A percentile compares a stretch with the other conserved stretches of the same genome.
phyloP scores from a whole-genome alignment of 2,888 invertebrate species.

The Aelia acuminata region DNA sequence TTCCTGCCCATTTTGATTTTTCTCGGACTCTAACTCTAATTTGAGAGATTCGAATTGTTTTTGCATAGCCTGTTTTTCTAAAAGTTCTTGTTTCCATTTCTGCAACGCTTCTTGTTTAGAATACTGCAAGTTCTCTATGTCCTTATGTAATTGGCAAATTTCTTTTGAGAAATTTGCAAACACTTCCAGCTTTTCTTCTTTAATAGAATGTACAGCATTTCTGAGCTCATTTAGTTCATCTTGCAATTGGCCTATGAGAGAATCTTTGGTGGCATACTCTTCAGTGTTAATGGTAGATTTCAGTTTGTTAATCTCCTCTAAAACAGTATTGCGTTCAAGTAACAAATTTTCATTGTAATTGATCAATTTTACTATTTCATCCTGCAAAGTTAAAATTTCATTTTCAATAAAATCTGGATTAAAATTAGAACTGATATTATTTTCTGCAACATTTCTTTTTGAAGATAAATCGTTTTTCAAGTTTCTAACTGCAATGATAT shows the following conservation, averaged over 20 bases:
- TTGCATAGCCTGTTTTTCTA: constrained; percentile 64
- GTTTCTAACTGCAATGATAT: constrained; percentile 56
- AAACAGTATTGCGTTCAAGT: constrained; percentile 67
- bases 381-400: constrained; percentile 66
- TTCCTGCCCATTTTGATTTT: constrained; percentile 57
- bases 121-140: constrained; percentile 45
- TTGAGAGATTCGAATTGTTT: constrained; percentile 63
- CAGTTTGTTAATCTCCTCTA: constrained; percentile 61
- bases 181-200: constrained; percentile 50
- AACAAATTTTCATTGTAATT: constrained; percentile 66
- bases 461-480: constrained; percentile 60
- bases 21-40: constrained; percentile 68
- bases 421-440: not conserved
- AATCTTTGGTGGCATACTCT: constrained; percentile 57
- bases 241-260: constrained; percentile 9
- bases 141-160: constrained; percentile 52
- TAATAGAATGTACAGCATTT: constrained; percentile 38
- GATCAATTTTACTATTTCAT: constrained; percentile 66
- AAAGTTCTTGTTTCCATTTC: constrained; percentile 67
- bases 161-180: constrained; percentile 51
- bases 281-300: constrained; percentile 17
- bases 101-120: constrained; percentile 66
- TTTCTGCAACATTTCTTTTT: not conserved
- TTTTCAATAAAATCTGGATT: constrained; percentile 68
- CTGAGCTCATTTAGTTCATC: constrained; percentile 43